Evolutionary conservation across 30 jellyfish, hydroid and myxozoan genomes (phyloP).

Genomic region (Cassiopea andromeda): DNA sequence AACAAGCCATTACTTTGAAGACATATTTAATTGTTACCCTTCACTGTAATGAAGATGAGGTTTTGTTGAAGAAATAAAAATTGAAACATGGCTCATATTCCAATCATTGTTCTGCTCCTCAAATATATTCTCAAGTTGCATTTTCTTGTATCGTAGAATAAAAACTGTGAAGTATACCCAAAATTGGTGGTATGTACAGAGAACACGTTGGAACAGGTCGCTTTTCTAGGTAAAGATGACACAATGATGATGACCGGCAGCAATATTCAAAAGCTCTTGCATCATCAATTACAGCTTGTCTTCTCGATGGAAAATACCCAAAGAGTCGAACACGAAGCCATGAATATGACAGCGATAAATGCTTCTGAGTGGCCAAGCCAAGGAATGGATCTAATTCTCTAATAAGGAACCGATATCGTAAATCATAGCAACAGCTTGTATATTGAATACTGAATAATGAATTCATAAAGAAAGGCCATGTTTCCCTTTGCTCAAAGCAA

Average conservation of each 20-base stretch:
- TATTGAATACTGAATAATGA: not conserved
- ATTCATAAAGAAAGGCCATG: conserved; percentile 16
- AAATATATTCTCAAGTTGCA: no score
- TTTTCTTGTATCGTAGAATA: no score
- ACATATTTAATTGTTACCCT: no score
- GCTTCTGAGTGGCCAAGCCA: conserved; percentile 22
- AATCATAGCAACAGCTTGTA: conserved; percentile 29
- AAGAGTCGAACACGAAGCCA: not conserved
- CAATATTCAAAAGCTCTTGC: conserved; percentile 7
- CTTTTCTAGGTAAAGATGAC: conserved; percentile 12
- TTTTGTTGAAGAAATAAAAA: no score
- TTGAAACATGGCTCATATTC: no score
- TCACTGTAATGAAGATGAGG: no score
- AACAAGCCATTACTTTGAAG: no score
- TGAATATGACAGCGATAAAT: not conserved
- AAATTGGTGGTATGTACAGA: conserved; percentile 18
- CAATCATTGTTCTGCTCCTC: no score
- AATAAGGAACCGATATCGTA: not conserved
- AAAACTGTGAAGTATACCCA: not conserved
- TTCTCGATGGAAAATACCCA: conserved; percentile 11
- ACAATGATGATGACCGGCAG: conserved; percentile 16
- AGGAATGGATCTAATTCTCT: not conserved
- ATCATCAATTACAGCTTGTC: conserved; percentile 33
- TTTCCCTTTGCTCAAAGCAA: conserved; percentile 22
- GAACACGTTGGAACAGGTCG: not conserved